Percentiles rank a stretch among this genome's conserved stretches.
Evolutionary conservation across 2,888 invertebrate genomes (phyloP).

Genomic region (Exephanes ischioxanthus): DNA sequence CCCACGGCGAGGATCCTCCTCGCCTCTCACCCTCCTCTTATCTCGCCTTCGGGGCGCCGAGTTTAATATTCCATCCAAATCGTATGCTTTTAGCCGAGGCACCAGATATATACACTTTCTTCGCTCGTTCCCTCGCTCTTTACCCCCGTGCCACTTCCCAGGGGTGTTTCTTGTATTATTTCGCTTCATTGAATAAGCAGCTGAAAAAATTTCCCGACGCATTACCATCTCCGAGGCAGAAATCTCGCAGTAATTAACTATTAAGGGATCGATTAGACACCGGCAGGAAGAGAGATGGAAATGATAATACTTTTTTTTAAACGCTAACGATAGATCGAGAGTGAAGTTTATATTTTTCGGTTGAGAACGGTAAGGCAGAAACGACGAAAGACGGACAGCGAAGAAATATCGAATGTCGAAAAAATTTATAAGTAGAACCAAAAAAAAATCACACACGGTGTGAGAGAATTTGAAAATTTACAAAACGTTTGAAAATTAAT

Average conservation of each 20-base stretch:
- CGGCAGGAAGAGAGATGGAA: not conserved
- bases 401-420: too few relatives aligned
- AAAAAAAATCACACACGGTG: too few relatives aligned
- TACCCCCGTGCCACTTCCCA: not conserved
- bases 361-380: not conserved
- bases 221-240: not conserved
- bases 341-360: not conserved
- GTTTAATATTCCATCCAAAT: constrained; percentile 46
- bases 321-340: not conserved
- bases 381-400: too few relatives aligned
- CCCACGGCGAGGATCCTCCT: constrained; percentile 35
- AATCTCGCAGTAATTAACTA: not conserved
- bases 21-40: constrained; percentile 33
- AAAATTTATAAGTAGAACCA: too few relatives aligned
- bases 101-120: constrained; percentile 2
- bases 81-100: constrained; percentile 32
- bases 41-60: not conserved
- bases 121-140: not conserved
- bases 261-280: not conserved
- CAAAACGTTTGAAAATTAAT: too few relatives aligned
- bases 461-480: too few relatives aligned
- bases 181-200: constrained; percentile 23
- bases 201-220: not conserved
- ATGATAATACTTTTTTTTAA: not conserved
- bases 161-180: constrained; percentile 5